Conservation (phyloP, 2,888 invertebrate genomes). For the Bursaphelenchus okinawaensis region DNA sequence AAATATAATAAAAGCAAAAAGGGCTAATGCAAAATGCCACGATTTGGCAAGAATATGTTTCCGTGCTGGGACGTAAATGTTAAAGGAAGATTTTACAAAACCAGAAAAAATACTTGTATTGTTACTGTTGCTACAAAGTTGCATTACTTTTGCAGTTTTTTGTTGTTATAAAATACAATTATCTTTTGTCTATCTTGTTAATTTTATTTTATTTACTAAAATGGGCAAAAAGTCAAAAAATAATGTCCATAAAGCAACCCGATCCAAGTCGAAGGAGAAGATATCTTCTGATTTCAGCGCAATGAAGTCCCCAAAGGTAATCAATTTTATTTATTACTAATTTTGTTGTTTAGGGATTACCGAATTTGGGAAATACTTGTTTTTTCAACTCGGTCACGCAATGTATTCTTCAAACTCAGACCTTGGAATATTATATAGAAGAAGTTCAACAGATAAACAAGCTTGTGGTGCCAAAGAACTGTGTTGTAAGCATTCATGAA, state of each 20-base stretch:
- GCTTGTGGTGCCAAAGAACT: slow-evolving; percentile 8
- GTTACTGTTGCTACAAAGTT: no score
- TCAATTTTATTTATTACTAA: no score
- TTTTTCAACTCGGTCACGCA: slow-evolving; percentile 51
- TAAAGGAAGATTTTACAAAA: no score
- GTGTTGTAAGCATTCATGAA: slow-evolving; percentile 16
- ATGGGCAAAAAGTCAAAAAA: not conserved
- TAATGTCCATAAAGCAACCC: not conserved
- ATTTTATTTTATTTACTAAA: no score
- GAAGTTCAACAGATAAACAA: slow-evolving; percentile 5
- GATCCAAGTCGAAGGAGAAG: not conserved
- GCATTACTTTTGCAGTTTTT: no score
- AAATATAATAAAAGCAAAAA: no score
- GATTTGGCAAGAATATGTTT: no score
- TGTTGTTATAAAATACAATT: no score
- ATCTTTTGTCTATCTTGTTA: no score
- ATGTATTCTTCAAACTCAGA: slow-evolving; percentile 41
- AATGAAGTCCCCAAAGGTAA: not conserved
- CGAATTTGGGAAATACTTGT: slow-evolving; percentile 53
- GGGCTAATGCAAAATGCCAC: no score
- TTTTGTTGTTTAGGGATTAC: slow-evolving; percentile 34
- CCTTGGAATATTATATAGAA: slow-evolving; percentile 28
- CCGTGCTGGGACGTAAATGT: no score
- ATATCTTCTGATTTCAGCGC: not conserved
- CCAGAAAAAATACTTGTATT: no score